A percentile compares a stretch with the other conserved stretches of the same genome.
Conservation (phyloP, 2,888 invertebrate species). For the Blera fallax region DNA sequence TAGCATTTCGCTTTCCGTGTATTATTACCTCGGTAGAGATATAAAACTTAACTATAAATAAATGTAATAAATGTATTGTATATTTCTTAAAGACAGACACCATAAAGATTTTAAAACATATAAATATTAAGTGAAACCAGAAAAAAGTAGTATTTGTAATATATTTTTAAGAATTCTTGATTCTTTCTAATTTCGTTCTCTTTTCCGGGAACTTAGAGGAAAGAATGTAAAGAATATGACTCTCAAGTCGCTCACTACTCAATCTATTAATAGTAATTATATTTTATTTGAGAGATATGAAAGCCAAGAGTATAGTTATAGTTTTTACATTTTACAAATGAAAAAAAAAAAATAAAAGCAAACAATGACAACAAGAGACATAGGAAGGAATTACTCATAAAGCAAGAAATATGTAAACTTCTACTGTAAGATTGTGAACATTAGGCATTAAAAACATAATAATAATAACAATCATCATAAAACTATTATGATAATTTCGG, state of each 20-base stretch:
- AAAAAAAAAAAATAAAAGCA: conserved; percentile 13
- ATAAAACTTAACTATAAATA: conserved; percentile 25
- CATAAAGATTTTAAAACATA: conserved; percentile 62
- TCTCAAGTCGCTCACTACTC: conserved; percentile 23
- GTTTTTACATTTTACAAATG: conserved; percentile 56
- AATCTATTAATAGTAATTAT: conserved; percentile 18
- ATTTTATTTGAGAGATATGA: conserved; percentile 6
- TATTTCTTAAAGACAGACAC: conserved; percentile 51
- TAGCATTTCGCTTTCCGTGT: background rate
- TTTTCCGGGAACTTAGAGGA: background rate
- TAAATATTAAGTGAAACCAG: conserved; percentile 45
- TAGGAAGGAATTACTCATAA: conserved; percentile 2
- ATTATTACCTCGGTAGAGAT: conserved; percentile 27
- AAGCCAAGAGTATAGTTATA: conserved; percentile 33
- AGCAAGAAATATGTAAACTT: background rate
- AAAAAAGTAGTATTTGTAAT: conserved; percentile 58
- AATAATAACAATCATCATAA: conserved; percentile 12
- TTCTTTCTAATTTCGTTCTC: conserved; percentile 41
- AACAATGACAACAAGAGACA: conserved; percentile 26
- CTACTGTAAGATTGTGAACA: background rate
- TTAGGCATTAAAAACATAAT: background rate
- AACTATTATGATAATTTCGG: conserved; percentile 21
- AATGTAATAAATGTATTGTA: conserved; percentile 39
- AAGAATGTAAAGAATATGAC: conserved; percentile 8
- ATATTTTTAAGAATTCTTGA: conserved; percentile 43